Base-by-base conservation (phyloP, 2,797 vertebrate genomes). In the Acanthopagrus latus region DNA sequence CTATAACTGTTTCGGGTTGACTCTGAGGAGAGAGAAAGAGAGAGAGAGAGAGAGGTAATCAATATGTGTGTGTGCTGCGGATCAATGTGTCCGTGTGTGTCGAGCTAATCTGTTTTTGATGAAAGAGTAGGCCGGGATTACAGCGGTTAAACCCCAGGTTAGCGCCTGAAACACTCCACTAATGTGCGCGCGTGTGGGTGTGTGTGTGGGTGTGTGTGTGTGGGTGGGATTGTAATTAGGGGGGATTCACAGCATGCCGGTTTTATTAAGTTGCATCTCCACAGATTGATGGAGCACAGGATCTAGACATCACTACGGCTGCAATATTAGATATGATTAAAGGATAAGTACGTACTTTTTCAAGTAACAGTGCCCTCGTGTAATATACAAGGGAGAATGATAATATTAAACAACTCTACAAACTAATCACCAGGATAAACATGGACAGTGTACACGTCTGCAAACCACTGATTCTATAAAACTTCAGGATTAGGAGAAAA, bases 41-140 rank as follows among this genome's bases (percentile, higher is more conserved):
- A 72, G 10, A 55, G 56, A 71, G n/a, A 0, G 56, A 64, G 64
- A 72, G 10, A 55, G 65, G 2, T 73, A 55, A 64, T 83, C 72
- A 65, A 47, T 84, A 48, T 29, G 17, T 50, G 27, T 50, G 48
- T 47, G 63, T 54, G 56, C 43, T 66, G 48, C 50, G 54, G 44
- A 68, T 83, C 55, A 63, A 12, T 82, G 54, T 43, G 27, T 50
- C 18, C 58, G 55, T 57, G 51, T 46, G 9, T 55, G 64, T 58
- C 54, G 13, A 56, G 71, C 33, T 80, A 60, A 71, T 78, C 25
- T 64, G 67, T 48, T 41, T 79, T 76, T 83, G 60, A 79, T 68
- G 58, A 83, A 65, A 71, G 41, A 44, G 16, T 47, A 18, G 20
- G 7, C 18, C 3, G 14, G 41, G 51, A 78, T 58, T 72, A 58